Conservation (phyloP, 2,113 vertebrate species). For the Amphilophus citrinellus region DNA sequence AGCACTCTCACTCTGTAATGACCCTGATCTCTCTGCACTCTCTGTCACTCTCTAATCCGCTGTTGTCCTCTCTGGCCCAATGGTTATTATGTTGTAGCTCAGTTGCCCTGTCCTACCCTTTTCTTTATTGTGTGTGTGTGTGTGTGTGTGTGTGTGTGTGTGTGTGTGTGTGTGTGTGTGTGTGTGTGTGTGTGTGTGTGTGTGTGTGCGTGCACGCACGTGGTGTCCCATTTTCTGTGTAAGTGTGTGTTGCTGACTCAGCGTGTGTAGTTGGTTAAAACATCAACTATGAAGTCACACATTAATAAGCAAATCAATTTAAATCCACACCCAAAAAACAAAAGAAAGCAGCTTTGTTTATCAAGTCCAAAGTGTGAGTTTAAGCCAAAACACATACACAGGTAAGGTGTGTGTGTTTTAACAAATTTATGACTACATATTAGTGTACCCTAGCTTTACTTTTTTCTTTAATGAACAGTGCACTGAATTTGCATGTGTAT, state of each 20-base stretch:
- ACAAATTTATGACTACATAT: not conserved
- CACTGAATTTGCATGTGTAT: constrained; percentile 11
- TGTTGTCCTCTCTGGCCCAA: constrained; percentile 49
- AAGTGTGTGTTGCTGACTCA: constrained; percentile 36
- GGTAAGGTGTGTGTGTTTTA: not conserved
- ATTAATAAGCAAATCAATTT: not conserved
- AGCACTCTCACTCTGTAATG: constrained; percentile 44
- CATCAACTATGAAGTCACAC: constrained; percentile 5
- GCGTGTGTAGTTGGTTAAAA: constrained; percentile 34
- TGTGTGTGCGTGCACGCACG: not conserved
- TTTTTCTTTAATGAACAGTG: not conserved
- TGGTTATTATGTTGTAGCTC: constrained; percentile 44
- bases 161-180: not conserved
- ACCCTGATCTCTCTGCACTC: constrained; percentile 62
- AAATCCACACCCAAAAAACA: not conserved
- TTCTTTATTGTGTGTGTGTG: constrained; percentile 23
- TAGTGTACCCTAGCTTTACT: not conserved
- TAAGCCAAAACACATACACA: not conserved
- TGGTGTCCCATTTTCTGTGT: constrained; percentile 40
- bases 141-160: not conserved
- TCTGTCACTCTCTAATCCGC: constrained; percentile 62
- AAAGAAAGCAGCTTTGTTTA: not conserved
- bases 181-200: constrained; percentile 1
- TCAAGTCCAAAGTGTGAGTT: too few relatives aligned
- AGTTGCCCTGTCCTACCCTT: constrained; percentile 16